Base-by-base conservation (phyloP, 2,888 invertebrate species). In the Hesperia comma region DNA sequence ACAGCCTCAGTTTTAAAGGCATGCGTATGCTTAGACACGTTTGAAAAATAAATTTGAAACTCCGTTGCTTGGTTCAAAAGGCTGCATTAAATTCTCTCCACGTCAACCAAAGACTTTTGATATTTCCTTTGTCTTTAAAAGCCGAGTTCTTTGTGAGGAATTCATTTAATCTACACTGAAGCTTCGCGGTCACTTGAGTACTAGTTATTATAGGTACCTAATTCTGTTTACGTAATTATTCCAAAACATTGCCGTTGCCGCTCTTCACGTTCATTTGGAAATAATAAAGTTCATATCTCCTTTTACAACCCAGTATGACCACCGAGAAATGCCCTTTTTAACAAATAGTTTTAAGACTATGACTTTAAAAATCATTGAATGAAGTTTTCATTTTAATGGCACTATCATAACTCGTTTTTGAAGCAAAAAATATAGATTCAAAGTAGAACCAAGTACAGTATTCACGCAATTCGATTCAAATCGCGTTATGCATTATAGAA, bases 31-130 rank as follows among this genome's bases (percentile, higher is more conserved):
- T 32, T 41, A 68, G 51, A 63, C 63, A 69, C 55, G 68, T 61
- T 68, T 49, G 63, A 58, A 64, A 69, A 70, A 77, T 74, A 76
- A 73, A 74, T 75, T 76, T 72, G 26, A 69, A 62, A 66, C 70
- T 67, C 37, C 69, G 68, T 69, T 69, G 70, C 68, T 70, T 71
- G 73, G 74, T 75, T 79, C 77, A 80, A 78, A 80, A 77, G 78
- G 75, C 75, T 80, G 77, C 76, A 80, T 79, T 74, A 79, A 79
- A 79, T 79, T 77, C 75, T 66, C 72, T 58, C 66, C 67, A 72
- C 69, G 68, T 75, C 77, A 76, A 77, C 80, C 78, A 77, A 78
- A 64, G 63, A 72, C 67, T 72, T 69, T 74, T 72, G 69, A 71
- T 75, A 72, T 74, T 74, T 71, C 67, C 72, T 74, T 75, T 73